These are phyloP conservation scores for Myotis vivesi DNA, from an alignment of 2,797 vertebrate genomes.

Conservation along the genomic window DNA sequence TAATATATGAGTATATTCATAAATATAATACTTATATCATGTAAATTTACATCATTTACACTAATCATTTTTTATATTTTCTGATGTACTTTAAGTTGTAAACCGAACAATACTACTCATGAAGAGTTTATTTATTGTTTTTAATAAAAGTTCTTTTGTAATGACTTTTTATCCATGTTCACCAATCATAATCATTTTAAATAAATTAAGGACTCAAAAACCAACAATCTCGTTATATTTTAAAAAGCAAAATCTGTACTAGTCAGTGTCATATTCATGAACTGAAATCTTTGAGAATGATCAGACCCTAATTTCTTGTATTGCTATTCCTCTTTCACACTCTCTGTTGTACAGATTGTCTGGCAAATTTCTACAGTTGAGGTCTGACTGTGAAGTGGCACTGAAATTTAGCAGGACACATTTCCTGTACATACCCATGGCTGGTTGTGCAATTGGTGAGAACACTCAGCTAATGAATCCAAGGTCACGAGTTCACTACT, in stretches of 20 bases:
- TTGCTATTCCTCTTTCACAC: neutral
- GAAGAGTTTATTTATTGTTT: neutral
- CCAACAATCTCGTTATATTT: neutral
- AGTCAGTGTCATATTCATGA: neutral
- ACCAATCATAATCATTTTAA: constrained; percentile 10
- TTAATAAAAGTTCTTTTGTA: neutral
- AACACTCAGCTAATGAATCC: constrained; percentile 31
- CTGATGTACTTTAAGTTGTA: neutral
- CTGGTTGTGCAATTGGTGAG: neutral
- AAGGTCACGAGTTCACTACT: constrained; percentile 33
- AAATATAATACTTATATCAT: neutral
- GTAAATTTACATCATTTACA: neutral
- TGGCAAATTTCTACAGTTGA: constrained; percentile 55
- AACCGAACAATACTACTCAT: neutral
- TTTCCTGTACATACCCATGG: neutral
- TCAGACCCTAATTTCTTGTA: constrained; percentile 5
- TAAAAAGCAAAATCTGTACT: neutral
- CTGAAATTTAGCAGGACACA: constrained; percentile 52
- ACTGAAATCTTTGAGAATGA: constrained; percentile 35
- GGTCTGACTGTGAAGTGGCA: constrained; percentile 6
- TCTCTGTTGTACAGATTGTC: neutral
- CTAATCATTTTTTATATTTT: neutral
- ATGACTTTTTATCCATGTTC: neutral
- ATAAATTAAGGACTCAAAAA: neutral
- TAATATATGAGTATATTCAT: neutral